Conservation (phyloP, 2,797 vertebrate genomes). For the Alca torda region DNA sequence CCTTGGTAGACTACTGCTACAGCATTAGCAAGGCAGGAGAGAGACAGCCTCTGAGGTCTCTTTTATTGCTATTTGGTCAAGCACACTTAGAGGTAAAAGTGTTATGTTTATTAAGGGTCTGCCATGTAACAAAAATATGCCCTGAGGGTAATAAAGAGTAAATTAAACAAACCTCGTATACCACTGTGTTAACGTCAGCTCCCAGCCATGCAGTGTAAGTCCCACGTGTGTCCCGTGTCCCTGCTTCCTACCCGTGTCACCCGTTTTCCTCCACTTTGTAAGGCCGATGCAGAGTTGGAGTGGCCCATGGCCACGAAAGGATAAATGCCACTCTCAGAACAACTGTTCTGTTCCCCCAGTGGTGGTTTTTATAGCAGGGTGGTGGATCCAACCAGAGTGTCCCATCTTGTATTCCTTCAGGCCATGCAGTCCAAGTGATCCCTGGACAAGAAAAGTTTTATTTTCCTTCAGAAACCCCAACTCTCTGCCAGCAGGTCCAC, state of each 20-base stretch:
- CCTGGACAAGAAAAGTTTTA: neutral
- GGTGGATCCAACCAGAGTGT: neutral
- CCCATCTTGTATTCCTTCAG: neutral
- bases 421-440: neutral
- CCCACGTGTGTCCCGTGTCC: neutral
- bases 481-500: neutral
- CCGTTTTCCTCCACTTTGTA: neutral
- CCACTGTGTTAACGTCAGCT: neutral
- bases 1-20: neutral
- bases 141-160: neutral
- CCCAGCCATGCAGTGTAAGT: neutral
- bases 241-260: neutral
- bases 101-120: neutral
- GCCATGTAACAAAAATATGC: neutral
- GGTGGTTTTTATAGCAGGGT: neutral
- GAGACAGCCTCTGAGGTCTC: neutral
- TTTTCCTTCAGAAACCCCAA: neutral
- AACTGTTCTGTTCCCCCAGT: neutral
- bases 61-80: neutral
- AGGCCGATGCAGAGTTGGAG: neutral
- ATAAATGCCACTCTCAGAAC: neutral
- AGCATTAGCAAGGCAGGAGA: neutral
- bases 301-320: neutral
- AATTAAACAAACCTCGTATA: neutral
- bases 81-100: neutral